Conservation (phyloP, 1,140 invertebrate genomes). For the Drosophila subpulchrella region DNA sequence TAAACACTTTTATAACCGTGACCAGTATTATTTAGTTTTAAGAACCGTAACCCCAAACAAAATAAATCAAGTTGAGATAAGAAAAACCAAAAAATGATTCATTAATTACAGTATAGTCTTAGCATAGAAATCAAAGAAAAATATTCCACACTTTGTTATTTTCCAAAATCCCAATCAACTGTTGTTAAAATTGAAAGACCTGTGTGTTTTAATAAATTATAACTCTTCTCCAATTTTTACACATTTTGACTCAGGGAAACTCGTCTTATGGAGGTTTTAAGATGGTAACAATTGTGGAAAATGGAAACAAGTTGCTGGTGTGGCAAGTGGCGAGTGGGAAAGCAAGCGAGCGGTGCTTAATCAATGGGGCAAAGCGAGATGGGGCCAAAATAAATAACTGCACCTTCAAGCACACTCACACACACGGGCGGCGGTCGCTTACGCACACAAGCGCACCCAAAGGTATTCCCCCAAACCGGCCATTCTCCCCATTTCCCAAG, state of each 20-base stretch:
- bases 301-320: constrained; percentile 62
- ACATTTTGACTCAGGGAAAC: background rate
- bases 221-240: background rate
- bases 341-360: constrained; percentile 35
- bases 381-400: constrained; percentile 74
- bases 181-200: background rate
- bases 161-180: background rate
- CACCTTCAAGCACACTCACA: constrained; percentile 51
- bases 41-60: no score
- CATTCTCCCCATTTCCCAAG: constrained; percentile 9
- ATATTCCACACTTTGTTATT: no score
- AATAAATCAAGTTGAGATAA: no score
- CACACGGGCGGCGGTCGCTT: background rate
- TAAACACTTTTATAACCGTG: background rate
- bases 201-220: background rate
- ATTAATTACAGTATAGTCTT: no score
- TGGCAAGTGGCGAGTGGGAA: constrained; percentile 18
- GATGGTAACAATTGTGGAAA: background rate
- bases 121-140: no score
- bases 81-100: no score
- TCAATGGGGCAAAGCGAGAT: constrained; percentile 65
- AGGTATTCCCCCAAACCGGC: constrained; percentile 78
- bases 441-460: constrained; percentile 46
- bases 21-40: background rate
- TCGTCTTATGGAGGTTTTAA: background rate